Evolutionary conservation across 2,888 invertebrate species (phyloP).

Genomic region (Dasysyrphus tricinctus): DNA sequence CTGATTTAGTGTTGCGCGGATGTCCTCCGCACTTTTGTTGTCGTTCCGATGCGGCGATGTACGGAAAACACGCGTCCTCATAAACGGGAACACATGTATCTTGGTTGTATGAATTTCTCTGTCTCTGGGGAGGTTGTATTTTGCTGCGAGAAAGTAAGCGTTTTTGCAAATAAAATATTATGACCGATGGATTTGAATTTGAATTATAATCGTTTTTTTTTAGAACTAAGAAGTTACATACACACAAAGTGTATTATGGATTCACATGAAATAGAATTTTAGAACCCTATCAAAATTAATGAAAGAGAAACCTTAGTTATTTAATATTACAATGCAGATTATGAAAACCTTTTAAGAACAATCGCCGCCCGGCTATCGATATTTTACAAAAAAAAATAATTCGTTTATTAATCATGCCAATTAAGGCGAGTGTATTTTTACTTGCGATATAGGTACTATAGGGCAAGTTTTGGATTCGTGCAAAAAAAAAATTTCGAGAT

Average conservation of each 20-base stretch:
- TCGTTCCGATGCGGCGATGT: slow-evolving; percentile 51
- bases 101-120: slow-evolving; percentile 72
- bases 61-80: slow-evolving; percentile 76
- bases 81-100: slow-evolving; percentile 77
- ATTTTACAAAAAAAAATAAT: no score
- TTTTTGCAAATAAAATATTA: slow-evolving; percentile 42
- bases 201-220: slow-evolving; percentile 19
- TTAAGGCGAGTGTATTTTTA: no score
- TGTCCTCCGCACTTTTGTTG: slow-evolving; percentile 76
- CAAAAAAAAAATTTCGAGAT: no score
- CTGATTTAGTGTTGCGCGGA: slow-evolving; percentile 77
- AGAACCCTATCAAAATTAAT: neutral
- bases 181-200: slow-evolving; percentile 16
- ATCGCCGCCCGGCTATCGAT: no score
- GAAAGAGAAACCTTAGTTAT: no score
- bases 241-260: neutral
- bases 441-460: no score
- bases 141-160: slow-evolving; percentile 39
- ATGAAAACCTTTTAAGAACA: no score
- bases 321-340: no score
- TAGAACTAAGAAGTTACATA: rapidly evolving
- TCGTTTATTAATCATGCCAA: no score
- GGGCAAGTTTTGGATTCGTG: no score
- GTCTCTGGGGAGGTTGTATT: slow-evolving; percentile 66
- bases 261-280: neutral